Conservation (phyloP, 2,113 vertebrate genomes). For the Gadus chalcogrammus region DNA sequence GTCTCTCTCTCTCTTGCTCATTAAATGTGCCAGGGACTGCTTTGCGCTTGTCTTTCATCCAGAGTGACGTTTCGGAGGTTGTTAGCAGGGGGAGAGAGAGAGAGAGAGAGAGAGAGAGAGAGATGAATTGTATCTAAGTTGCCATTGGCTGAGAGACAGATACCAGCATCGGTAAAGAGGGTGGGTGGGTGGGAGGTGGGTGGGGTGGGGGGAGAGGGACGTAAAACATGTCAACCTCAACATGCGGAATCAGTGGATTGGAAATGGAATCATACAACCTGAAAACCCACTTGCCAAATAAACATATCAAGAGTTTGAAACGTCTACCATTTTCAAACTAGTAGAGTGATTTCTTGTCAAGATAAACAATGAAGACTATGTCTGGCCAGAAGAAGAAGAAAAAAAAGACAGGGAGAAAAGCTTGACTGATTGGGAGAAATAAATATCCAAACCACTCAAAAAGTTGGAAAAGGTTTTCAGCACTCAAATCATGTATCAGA, state of each 20-base stretch:
- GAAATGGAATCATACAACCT: slow-evolving; percentile 12
- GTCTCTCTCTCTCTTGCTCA: slow-evolving; percentile 28
- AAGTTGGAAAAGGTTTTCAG: slow-evolving; percentile 37
- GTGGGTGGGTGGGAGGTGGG: too few species aligned
- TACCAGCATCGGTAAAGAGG: slow-evolving; percentile 3
- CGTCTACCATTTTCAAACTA: slow-evolving; percentile 23
- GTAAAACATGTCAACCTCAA: slow-evolving; percentile 10
- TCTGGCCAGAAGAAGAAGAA: slow-evolving; percentile 29
- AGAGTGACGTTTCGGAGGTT: slow-evolving; percentile 23
- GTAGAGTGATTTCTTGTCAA: slow-evolving; percentile 17
- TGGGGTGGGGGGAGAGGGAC: not conserved
- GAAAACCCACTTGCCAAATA: slow-evolving; percentile 26
- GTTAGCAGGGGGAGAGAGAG: too few species aligned
- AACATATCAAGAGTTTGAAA: slow-evolving; percentile 25
- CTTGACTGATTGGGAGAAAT: slow-evolving; percentile 40
- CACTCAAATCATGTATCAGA: slow-evolving; percentile 38
- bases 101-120: too few species aligned
- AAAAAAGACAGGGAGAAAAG: slow-evolving; percentile 22
- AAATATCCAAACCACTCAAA: slow-evolving; percentile 28
- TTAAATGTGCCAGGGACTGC: slow-evolving; percentile 42
- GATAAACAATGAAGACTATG: slow-evolving; percentile 21
- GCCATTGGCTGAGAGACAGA: not conserved
- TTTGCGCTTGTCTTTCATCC: slow-evolving; percentile 43
- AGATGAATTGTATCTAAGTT: slow-evolving; percentile 28
- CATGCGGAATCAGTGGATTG: slow-evolving; percentile 21